These are phyloP conservation scores for Liopterus haemorrhoidalis DNA, from an alignment of 2,888 invertebrate genomes.

Conservation along the genomic window DNA sequence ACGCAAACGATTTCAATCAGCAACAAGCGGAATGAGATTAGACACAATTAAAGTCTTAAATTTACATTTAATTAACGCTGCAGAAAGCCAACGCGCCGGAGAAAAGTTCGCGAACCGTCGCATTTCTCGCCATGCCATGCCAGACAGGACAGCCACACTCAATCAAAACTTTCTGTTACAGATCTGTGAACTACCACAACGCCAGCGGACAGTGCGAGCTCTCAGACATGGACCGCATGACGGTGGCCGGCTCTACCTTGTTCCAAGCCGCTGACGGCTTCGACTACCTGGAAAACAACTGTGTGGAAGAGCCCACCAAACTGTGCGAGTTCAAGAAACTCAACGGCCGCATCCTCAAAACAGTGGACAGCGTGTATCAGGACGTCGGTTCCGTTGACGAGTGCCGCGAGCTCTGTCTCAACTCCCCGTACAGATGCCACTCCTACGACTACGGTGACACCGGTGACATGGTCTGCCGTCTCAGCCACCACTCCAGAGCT, in stretches of 20 bases:
- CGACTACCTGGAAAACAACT: slow-evolving; percentile 89
- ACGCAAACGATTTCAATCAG: slow-evolving; percentile 22
- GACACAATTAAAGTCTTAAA: slow-evolving; percentile 22
- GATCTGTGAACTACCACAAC: slow-evolving; percentile 87
- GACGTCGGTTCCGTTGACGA: slow-evolving; percentile 81
- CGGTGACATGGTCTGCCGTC: slow-evolving; percentile 86
- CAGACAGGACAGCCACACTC: not conserved
- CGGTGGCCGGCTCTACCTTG: slow-evolving; percentile 73
- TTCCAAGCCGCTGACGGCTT: slow-evolving; percentile 53
- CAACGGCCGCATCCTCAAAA: slow-evolving; percentile 82
- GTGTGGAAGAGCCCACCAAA: slow-evolving; percentile 89
- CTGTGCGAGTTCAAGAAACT: slow-evolving; percentile 90
- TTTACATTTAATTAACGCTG: slow-evolving; percentile 23
- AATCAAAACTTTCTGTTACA: slow-evolving; percentile 44
- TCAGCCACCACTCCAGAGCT: slow-evolving; percentile 85
- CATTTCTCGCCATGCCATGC: not conserved
- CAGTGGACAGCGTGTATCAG: slow-evolving; percentile 89
- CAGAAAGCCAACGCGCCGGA: slow-evolving; percentile 10
- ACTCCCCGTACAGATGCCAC: slow-evolving; percentile 86
- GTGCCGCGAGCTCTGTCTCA: slow-evolving; percentile 81
- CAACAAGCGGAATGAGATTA: slow-evolving; percentile 22
- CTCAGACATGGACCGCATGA: slow-evolving; percentile 87
- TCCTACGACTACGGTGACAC: slow-evolving; percentile 92
- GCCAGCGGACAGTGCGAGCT: slow-evolving; percentile 78
- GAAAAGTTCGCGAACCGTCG: not conserved